Evolutionary conservation across 2,113 vertebrate genomes (phyloP).

Genomic region (Cyrtonyx montezumae): DNA sequence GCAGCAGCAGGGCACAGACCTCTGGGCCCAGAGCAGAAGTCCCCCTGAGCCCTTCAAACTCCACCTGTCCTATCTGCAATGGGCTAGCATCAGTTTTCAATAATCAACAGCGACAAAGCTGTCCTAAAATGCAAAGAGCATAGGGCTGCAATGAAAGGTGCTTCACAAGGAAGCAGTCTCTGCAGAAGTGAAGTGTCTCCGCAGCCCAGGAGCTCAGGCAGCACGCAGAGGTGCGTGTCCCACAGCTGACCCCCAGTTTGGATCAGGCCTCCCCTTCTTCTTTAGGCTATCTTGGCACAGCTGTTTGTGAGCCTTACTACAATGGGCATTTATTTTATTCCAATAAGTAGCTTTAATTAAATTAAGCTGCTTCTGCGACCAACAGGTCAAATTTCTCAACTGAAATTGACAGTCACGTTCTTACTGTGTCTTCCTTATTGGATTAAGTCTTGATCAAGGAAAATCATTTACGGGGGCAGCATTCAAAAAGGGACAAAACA

Average conservation of each 20-base stretch:
- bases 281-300: not conserved
- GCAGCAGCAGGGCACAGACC: not conserved
- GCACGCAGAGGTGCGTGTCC: not conserved
- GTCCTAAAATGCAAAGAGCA: not conserved
- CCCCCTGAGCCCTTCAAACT: not conserved
- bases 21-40: not conserved
- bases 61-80: not conserved
- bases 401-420: conserved; percentile 63
- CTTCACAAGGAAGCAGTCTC: rapidly evolving
- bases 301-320: conserved; percentile 13
- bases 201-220: not conserved
- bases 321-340: conserved; percentile 24
- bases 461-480: conserved; percentile 44
- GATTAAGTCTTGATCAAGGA: conserved; percentile 54
- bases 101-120: not conserved
- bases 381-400: conserved; percentile 54
- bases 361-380: conserved; percentile 41
- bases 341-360: conserved; percentile 30
- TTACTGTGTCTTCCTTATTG: conserved; percentile 53
- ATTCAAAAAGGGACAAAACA: not conserved
- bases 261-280: not conserved
- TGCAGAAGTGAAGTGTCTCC: not conserved
- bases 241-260: not conserved
- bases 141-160: not conserved
- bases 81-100: not conserved